A percentile compares a stretch with the other conserved stretches of the same genome.
These are phyloP conservation scores for Triplophysa siluroides DNA, from an alignment of 2,113 vertebrate genomes.

Conservation along the genomic window DNA sequence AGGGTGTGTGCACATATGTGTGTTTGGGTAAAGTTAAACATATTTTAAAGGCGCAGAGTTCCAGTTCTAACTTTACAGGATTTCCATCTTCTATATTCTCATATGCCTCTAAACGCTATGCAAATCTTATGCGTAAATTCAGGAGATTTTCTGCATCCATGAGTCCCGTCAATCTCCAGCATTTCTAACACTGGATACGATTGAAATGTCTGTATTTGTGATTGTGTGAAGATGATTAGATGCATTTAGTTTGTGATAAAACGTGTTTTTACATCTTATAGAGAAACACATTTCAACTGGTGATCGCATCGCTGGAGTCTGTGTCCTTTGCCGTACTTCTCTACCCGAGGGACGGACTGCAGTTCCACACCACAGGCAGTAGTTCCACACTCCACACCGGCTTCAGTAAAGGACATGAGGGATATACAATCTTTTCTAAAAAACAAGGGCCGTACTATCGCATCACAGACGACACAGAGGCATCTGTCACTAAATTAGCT, in stretches of 20 bases:
- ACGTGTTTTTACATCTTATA: constrained; percentile 55
- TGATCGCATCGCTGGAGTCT: constrained; percentile 82
- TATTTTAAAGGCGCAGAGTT: no score
- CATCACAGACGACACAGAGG: constrained; percentile 77
- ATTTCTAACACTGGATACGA: no score
- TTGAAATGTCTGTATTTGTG: not conserved
- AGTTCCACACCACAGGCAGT: constrained; percentile 75
- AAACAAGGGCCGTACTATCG: constrained; percentile 78
- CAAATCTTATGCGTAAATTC: no score
- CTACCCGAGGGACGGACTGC: constrained; percentile 83
- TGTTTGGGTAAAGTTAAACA: no score
- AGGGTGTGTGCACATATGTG: no score
- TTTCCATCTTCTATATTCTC: no score
- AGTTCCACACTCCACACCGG: constrained; percentile 75
- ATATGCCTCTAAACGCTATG: no score
- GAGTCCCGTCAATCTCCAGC: no score
- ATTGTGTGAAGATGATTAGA: not conserved
- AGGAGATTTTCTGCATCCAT: no score
- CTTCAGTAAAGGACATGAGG: constrained; percentile 83
- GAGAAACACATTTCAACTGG: constrained; percentile 94
- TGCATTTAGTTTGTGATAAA: not conserved
- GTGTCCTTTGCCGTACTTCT: constrained; percentile 87
- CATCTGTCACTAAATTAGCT: constrained; percentile 76
- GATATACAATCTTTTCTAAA: constrained; percentile 67
- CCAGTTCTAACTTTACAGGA: no score